Evolutionary conservation across 2,797 vertebrate species (phyloP).

Genomic region (Chloroceryle amazona): DNA sequence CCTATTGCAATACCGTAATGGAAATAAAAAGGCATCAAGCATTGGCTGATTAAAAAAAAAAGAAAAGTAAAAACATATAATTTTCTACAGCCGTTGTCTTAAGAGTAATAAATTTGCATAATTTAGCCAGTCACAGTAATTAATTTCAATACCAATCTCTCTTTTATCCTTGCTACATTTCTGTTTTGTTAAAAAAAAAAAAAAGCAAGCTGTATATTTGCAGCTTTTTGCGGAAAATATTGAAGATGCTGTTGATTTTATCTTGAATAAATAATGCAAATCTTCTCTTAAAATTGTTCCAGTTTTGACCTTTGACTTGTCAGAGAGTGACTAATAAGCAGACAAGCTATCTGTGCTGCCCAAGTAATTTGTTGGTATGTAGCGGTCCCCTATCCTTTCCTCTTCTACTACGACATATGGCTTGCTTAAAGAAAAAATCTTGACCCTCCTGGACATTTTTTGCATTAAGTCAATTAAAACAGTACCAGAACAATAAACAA

Average conservation of each 20-base stretch:
- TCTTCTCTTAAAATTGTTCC: not conserved
- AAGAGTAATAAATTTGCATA: not conserved
- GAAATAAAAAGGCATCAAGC: not conserved
- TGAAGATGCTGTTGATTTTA: not conserved
- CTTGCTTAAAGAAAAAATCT: not conserved
- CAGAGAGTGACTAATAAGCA: not conserved
- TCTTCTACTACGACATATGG: not conserved
- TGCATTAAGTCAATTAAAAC: slow-evolving; percentile 44
- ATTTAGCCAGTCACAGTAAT: not conserved
- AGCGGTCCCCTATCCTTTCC: not conserved
- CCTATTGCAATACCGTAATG: not conserved
- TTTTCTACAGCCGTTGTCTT: not conserved
- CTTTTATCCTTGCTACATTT: not conserved
- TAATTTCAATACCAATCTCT: not conserved
- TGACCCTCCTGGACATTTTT: not conserved
- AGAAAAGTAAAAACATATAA: not conserved
- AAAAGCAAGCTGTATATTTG: not conserved
- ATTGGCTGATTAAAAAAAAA: not conserved
- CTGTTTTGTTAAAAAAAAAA: not conserved
- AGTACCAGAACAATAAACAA: not conserved
- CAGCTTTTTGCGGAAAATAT: not conserved
- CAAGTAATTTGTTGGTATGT: not conserved
- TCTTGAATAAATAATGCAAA: not conserved
- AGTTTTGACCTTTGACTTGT: not conserved
- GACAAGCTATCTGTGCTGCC: not conserved